Conservation (phyloP, 2,888 invertebrate genomes). For the Polymixis lichenea region DNA sequence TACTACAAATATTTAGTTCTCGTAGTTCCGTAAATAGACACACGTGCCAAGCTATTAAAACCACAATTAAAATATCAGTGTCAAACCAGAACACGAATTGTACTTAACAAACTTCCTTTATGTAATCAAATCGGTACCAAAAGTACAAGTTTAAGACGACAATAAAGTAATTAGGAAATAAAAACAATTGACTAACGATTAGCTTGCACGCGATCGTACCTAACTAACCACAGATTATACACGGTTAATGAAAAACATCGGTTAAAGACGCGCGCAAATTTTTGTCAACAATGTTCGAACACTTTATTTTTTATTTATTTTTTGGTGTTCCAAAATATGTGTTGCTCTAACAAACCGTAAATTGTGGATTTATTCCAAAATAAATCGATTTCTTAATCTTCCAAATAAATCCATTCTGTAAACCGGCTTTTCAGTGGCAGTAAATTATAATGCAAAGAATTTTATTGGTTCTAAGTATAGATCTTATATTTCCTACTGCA, state of each 20-base stretch:
- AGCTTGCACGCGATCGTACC: conserved; percentile 49
- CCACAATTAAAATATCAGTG: conserved; percentile 29
- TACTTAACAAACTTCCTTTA: conserved; percentile 33
- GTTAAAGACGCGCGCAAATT: conserved; percentile 13
- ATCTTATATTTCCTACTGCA: conserved; percentile 10
- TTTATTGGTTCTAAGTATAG: conserved; percentile 36
- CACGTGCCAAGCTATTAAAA: background rate
- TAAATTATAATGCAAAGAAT: conserved; percentile 1
- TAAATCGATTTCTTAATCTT: background rate
- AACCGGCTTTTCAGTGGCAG: conserved; percentile 21
- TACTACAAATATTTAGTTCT: conserved; percentile 2
- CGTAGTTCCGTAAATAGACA: conserved; percentile 12
- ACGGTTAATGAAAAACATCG: conserved; percentile 20
- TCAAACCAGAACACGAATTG: conserved; percentile 29
- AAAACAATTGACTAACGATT: conserved; percentile 25
- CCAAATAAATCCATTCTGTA: background rate
- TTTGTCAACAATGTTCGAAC: background rate
- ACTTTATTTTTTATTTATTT: too few relatives aligned
- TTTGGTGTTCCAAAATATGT: background rate
- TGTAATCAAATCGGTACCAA: conserved; percentile 24
- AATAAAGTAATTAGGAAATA: conserved; percentile 47
- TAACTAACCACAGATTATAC: conserved; percentile 37
- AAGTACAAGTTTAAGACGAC: conserved; percentile 25
- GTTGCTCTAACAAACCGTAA: too few relatives aligned
- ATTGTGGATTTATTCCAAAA: background rate